phyloP scores from a whole-genome alignment of 2,797 vertebrate genomes.

The Sorex maritimensis region DNA sequence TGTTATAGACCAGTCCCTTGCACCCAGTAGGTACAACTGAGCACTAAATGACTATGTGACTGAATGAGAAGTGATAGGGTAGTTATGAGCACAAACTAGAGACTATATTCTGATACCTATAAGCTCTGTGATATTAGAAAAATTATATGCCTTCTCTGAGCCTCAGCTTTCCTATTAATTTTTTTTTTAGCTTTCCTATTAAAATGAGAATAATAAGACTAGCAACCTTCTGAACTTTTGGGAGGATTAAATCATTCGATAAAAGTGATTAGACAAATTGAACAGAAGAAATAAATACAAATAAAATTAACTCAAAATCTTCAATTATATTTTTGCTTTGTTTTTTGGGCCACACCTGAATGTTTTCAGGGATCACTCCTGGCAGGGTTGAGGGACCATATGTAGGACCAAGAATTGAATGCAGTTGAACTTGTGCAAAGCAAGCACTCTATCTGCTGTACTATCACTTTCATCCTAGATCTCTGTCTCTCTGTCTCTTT shows the following conservation, averaged over 20 bases:
- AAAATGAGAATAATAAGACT: not conserved
- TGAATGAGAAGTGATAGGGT: not conserved
- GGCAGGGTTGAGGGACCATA: too few species aligned
- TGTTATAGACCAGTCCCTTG: not conserved
- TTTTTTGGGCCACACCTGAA: too few species aligned
- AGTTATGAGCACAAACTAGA: not conserved
- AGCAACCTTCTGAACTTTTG: not conserved
- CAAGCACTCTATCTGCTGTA: too few species aligned
- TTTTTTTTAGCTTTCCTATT: not conserved
- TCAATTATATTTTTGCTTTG: too few species aligned
- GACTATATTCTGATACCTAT: not conserved
- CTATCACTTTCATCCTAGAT: too few species aligned
- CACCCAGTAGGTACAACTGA: not conserved
- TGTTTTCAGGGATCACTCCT: too few species aligned
- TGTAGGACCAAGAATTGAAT: too few species aligned
- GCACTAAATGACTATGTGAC: not conserved
- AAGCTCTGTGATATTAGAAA: not conserved
- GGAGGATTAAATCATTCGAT: not conserved
- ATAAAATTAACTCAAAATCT: not conserved
- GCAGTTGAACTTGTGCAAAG: too few species aligned
- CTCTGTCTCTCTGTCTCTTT: too few species aligned
- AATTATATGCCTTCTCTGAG: not conserved
- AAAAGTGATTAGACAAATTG: not conserved
- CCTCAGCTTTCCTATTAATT: not conserved
- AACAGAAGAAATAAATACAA: constrained; percentile 30